A percentile compares a stretch with the other conserved stretches of the same genome.
Evolutionary conservation across 2,797 vertebrate species (phyloP).

Genomic region (Sarcophilus harrisii): DNA sequence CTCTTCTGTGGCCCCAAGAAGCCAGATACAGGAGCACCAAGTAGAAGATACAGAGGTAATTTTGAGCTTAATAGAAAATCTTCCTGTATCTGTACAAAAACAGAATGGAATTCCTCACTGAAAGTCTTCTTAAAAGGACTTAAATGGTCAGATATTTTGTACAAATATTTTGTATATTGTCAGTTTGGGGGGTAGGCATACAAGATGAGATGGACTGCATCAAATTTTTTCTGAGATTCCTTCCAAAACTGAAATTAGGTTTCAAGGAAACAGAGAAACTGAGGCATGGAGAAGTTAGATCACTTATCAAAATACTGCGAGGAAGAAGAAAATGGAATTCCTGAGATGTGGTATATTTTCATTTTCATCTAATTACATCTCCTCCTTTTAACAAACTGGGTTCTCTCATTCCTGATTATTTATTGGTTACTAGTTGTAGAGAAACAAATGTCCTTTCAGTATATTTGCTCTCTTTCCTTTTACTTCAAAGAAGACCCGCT

Average conservation of each 20-base stretch:
- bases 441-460: neutral
- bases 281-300: neutral
- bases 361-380: neutral
- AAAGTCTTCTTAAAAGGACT: neutral
- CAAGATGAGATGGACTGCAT: neutral
- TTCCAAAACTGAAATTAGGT: neutral
- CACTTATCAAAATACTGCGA: neutral
- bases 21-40: neutral
- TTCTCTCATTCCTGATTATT: neutral
- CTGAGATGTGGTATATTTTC: neutral
- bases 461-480: slow-evolving; percentile 26
- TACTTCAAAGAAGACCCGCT: neutral
- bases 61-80: neutral
- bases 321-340: neutral
- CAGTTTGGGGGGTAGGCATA: neutral
- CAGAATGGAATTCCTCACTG: neutral
- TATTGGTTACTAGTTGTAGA: neutral
- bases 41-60: neutral
- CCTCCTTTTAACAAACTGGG: neutral
- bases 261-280: neutral
- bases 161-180: neutral
- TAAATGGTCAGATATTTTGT: neutral
- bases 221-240: neutral
- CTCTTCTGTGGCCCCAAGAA: neutral
- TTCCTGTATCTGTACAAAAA: neutral